Evolutionary conservation across 2,113 vertebrate genomes (phyloP).

Genomic region (Serilophus lunatus): DNA sequence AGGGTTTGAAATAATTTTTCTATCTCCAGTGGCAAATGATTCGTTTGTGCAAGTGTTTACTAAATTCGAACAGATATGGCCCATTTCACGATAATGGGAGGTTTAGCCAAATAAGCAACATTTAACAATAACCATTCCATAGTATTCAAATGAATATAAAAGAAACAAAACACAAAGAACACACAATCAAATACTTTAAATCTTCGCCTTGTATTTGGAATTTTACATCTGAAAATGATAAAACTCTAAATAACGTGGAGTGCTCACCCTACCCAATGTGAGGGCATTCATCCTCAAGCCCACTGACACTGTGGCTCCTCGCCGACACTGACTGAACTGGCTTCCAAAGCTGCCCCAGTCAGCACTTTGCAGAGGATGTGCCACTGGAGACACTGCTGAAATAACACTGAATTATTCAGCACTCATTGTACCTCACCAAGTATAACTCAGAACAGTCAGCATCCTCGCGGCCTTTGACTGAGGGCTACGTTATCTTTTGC

Average conservation of each 20-base stretch:
- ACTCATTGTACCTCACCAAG: constrained; percentile 5
- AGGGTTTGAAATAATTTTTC: neutral
- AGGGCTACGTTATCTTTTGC: neutral
- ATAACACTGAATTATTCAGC: constrained; percentile 47
- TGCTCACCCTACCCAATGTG: neutral
- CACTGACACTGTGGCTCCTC: neutral
- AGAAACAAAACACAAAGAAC: accelerated
- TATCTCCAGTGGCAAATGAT: neutral
- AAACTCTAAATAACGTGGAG: neutral
- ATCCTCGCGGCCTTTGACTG: neutral
- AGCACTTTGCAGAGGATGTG: neutral
- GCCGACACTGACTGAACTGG: neutral
- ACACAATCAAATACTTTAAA: neutral
- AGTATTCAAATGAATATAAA: neutral
- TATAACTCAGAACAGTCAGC: neutral
- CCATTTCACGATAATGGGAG: accelerated
- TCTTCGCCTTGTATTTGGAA: neutral
- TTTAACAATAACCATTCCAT: neutral
- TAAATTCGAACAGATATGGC: neutral
- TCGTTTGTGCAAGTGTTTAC: neutral
- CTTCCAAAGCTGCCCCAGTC: neutral
- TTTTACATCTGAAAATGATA: neutral
- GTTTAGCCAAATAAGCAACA: neutral
- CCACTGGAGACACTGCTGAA: neutral
- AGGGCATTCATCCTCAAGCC: neutral